These are phyloP conservation scores for Chymomyza fuscimana DNA, from an alignment of 2,888 invertebrate genomes.

Conservation along the genomic window DNA sequence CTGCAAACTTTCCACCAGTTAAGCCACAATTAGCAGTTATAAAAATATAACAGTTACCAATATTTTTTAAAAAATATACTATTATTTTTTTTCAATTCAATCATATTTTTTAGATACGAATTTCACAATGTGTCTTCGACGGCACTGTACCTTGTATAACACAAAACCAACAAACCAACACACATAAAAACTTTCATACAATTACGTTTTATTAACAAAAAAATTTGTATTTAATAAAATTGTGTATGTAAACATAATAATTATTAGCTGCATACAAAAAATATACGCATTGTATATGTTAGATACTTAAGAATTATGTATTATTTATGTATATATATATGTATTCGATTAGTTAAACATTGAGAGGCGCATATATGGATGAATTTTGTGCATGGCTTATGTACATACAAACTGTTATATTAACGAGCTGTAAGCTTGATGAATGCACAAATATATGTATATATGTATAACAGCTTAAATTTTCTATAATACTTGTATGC, in stretches of 20 bases:
- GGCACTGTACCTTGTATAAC: neutral
- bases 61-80: too few species aligned
- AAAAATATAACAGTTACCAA: too few species aligned
- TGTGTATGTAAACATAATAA: constrained; percentile 51
- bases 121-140: neutral
- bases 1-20: too few species aligned
- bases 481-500: neutral
- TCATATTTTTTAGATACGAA: too few species aligned
- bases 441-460: neutral
- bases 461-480: neutral
- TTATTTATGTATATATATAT: neutral
- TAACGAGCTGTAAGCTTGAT: neutral
- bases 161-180: neutral
- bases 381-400: constrained; percentile 6
- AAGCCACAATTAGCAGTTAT: too few species aligned
- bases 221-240: constrained; percentile 35
- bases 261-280: constrained; percentile 56
- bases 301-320: neutral
- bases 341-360: constrained; percentile 24
- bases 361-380: constrained; percentile 36
- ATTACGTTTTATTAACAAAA: constrained; percentile 29
- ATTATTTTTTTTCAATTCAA: too few species aligned
- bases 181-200: constrained; percentile 1
- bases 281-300: constrained; percentile 22
- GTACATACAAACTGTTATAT: constrained; percentile 31